Base-by-base conservation (phyloP, 2,888 invertebrate species). In the Zaprionus bogoriensis region DNA sequence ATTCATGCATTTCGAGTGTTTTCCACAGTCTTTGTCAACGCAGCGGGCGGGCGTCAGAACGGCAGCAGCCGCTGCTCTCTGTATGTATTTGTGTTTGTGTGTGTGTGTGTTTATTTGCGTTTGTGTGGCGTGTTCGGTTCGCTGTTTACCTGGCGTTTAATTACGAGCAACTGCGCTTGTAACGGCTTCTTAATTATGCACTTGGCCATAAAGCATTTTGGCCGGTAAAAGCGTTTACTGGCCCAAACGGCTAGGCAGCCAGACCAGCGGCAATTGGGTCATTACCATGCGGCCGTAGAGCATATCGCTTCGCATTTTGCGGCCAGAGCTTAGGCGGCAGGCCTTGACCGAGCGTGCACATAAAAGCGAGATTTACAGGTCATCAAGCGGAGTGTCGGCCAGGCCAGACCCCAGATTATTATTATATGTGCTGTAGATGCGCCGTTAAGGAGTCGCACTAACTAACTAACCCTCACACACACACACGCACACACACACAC, bases 171-270 rank as follows among this genome's bases (percentile, higher is more conserved):
- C 74, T 73, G 52, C 23, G 58, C 55, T 74, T 54, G 67, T 68
- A 77, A 77, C 71, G 50, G 61, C 61, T 32, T 55, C 75, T 79
- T 82, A 79, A 79, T 79, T 85, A 79, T 85, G 72, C 66, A 82
- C 72, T 64, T 68, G 50, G 14, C 68, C 81, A 65, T 77, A 71
- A 81, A 83, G n/a, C 69, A 68, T 60, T 68, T 71, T 76, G 65
- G 61, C 46, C 52, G 64, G 25, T 42, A 48, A 69, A 58, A 54
- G 50, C 53, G 63, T 61, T 64, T 36, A 51, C 39, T 60, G 48
- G 54, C 67, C 47, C 48, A 65, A 51, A 47, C 77, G n/a, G n/a
- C n/a, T n/a, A n/a, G n/a, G n/a, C 14, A 36, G 32, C 32, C 32
- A 3, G 3, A 17, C 32, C 32, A 36, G 17, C 7, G 14, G 14